Evolutionary conservation across 2,797 vertebrate genomes (phyloP).

Genomic region (Melopsittacus undulatus): DNA sequence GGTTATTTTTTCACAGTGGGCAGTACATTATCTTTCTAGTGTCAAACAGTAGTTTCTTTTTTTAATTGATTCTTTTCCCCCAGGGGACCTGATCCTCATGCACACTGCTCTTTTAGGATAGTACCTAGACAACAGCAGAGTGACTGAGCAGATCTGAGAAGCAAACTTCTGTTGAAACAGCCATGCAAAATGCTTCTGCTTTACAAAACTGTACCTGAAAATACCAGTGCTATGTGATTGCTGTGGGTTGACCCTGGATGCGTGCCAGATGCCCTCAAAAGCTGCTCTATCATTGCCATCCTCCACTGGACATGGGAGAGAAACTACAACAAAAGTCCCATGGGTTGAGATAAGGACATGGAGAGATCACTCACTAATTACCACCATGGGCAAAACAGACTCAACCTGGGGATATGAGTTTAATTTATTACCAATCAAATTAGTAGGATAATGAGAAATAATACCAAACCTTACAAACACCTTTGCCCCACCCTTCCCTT

Average conservation of each 20-base stretch:
- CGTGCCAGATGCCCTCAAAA: background rate
- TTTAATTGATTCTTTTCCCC: background rate
- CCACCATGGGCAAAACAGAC: background rate
- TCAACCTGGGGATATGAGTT: background rate
- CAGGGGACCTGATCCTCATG: background rate
- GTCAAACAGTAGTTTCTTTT: background rate
- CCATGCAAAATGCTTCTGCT: background rate
- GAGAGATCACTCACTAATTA: background rate
- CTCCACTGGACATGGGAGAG: background rate
- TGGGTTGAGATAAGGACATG: background rate
- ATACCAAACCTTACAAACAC: background rate
- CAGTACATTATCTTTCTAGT: background rate
- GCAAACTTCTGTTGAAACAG: background rate
- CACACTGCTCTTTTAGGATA: background rate
- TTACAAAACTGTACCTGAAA: background rate
- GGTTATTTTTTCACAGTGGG: background rate
- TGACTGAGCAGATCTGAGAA: background rate
- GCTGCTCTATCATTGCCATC: accelerated
- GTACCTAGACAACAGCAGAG: background rate
- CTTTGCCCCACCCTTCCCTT: background rate
- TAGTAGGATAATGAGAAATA: background rate
- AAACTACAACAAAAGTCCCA: background rate
- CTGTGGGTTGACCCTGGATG: background rate
- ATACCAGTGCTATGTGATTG: background rate
- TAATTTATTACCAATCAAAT: background rate